Percentiles rank a stretch among this genome's conserved stretches.
Evolutionary conservation across 2,113 vertebrate genomes (phyloP).

Genomic region (Mesocricetus auratus): DNA sequence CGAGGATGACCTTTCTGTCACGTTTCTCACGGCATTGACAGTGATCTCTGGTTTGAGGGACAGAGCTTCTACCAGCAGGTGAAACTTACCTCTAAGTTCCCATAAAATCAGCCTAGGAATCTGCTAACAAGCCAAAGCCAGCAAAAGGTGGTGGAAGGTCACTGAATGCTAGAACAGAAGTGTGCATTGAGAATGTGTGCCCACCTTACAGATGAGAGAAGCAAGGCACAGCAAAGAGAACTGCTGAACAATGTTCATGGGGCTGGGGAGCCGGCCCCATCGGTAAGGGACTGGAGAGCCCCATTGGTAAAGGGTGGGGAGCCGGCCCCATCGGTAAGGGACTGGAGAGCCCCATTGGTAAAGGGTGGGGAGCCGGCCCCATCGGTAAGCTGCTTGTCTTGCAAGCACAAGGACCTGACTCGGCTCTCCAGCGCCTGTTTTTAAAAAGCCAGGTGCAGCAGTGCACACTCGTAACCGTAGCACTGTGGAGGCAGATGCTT

Average conservation of each 20-base stretch:
- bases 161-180: background rate
- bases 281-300: background rate
- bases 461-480: background rate
- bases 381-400: background rate
- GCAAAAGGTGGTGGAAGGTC: background rate
- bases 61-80: background rate
- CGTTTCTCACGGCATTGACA: conserved; percentile 15
- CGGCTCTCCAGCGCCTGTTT: background rate
- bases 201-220: background rate
- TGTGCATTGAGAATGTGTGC: background rate
- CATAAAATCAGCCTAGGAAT: background rate
- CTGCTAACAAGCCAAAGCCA: background rate
- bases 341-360: background rate
- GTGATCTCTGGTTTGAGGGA: background rate
- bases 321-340: background rate
- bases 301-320: no score
- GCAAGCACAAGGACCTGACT: background rate
- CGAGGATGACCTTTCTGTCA: background rate
- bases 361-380: background rate
- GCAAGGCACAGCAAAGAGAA: conserved; percentile 1
- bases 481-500: background rate
- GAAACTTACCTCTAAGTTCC: background rate
- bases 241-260: background rate
- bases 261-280: background rate
- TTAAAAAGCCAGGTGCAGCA: background rate